phyloP scores from a whole-genome alignment of 2,888 invertebrate species.

The Napeogenes inachia region DNA sequence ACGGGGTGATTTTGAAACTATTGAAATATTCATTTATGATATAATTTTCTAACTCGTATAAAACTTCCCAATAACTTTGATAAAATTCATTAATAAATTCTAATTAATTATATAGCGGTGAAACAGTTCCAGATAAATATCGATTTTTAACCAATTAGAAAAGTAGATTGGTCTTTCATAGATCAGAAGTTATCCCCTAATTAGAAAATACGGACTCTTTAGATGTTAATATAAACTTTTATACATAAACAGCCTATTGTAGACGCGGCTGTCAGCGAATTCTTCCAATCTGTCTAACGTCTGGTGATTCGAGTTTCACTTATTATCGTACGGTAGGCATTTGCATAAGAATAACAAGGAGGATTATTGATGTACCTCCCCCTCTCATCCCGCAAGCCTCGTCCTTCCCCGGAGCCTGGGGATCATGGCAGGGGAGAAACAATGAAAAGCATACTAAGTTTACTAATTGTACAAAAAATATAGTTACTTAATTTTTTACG shows the following conservation, averaged over 20 bases:
- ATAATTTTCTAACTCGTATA: too few relatives aligned
- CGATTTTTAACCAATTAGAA: too few relatives aligned
- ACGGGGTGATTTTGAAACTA: constrained; percentile 33
- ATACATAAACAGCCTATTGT: neutral
- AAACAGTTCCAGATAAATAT: too few relatives aligned
- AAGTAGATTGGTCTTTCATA: too few relatives aligned
- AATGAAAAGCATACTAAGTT: constrained; percentile 6
- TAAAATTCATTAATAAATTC: too few relatives aligned
- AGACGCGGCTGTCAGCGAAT: constrained; percentile 47
- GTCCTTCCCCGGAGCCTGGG: constrained; percentile 28
- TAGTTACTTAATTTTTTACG: neutral
- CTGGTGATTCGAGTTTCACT: constrained; percentile 74
- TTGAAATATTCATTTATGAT: too few relatives aligned
- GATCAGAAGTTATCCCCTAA: too few relatives aligned
- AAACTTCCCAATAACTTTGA: too few relatives aligned
- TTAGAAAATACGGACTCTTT: too few relatives aligned
- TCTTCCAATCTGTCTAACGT: constrained; percentile 73
- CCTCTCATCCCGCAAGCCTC: constrained; percentile 31
- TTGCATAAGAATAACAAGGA: constrained; percentile 77
- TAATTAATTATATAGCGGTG: too few relatives aligned
- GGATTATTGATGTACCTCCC: constrained; percentile 72
- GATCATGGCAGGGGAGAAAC: constrained; percentile 12
- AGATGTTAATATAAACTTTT: neutral
- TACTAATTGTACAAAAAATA: neutral
- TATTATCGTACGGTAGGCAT: constrained; percentile 74